Evolutionary conservation across 2,888 invertebrate genomes (phyloP), one percentile per base, ranked within the genome.

Genomic region (Oeneis ivallda): DNA sequence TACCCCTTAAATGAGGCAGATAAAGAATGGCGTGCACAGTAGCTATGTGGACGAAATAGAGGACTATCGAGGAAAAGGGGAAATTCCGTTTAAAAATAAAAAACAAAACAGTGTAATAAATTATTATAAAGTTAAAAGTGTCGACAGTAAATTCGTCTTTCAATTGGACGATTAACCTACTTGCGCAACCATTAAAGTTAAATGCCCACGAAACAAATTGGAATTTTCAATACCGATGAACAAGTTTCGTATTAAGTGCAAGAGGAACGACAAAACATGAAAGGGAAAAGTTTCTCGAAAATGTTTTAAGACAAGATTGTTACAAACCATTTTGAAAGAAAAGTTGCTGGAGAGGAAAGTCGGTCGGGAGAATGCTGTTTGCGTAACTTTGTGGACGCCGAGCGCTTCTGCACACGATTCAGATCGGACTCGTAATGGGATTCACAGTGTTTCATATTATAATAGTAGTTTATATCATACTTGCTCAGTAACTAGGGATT

Each of bases 261-360:
- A 59, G 49, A 62, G 49, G 59, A 59, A 61, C 45, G 58, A 65
- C 69, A 60, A 65, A 67, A 67, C 63, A 60, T 64, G 47, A 65
- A 69, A 66, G 47, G 57, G 62, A 49, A 41, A 67, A 65, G 63
- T 63, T 61, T 60, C 62, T 58, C 45, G 53, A 43, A 61, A 67
- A 67, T 63, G 57, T 67, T 56, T 69, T 63, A 34, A 58, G 63
- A 67, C 53, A 64, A 64, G 58, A 64, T 67, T 67, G 69, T 67
- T 65, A 67, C 65, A 67, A 54, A 17, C 61, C 60, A 57, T 65
- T 64, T 65, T 63, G 60, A 69, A 61, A 67, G 69, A 60, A 61
- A 69, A 69, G 65, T 69, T 69, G 13, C 53, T 41, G 50, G 45
- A 67, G 60, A 60, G 60, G 19, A 49, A 67, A 65, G 62, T 67